A percentile compares a stretch with the other conserved stretches of the same genome.
These are phyloP conservation scores for Pocillopora verrucosa DNA, from an alignment of 64 coral and sea anemone species.

Conservation along the genomic window DNA sequence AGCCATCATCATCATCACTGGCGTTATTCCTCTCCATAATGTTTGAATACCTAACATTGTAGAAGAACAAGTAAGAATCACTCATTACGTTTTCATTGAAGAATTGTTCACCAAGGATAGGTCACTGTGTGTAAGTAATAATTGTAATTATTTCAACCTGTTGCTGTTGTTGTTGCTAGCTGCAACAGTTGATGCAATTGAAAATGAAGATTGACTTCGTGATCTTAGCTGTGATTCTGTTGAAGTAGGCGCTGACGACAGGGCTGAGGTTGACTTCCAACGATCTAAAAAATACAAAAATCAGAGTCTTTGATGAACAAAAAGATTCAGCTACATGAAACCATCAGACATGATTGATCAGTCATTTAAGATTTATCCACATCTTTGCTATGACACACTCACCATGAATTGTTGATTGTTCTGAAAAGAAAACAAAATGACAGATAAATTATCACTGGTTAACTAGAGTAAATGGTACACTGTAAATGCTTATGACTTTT, in stretches of 20 bases:
- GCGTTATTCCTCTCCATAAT: not conserved
- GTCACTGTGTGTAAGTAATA: too few species aligned
- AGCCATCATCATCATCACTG: conserved; percentile 16
- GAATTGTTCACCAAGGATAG: too few species aligned
- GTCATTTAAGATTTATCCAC: too few species aligned
- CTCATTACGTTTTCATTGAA: too few species aligned
- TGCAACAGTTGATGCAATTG: not conserved
- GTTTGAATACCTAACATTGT: conserved; percentile 1
- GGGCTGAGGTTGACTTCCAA: conserved; percentile 19
- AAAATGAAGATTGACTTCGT: conserved; percentile 35
- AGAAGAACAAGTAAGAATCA: not conserved
- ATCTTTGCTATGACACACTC: not conserved
- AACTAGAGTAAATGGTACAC: not conserved
- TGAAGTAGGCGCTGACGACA: not conserved
- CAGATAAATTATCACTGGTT: not conserved
- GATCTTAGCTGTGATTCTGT: not conserved
- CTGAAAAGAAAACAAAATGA: conserved; percentile 17
- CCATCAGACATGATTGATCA: not conserved
- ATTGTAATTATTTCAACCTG: not conserved
- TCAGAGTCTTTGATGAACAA: not conserved
- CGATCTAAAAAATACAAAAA: not conserved
- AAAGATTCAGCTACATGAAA: not conserved
- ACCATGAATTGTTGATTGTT: conserved; percentile 23
- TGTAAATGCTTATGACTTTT: not conserved
- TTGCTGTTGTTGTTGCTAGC: conserved; percentile 1